phyloP scores from a whole-genome alignment of 2,888 invertebrate species.

The Coenonympha arcania region DNA sequence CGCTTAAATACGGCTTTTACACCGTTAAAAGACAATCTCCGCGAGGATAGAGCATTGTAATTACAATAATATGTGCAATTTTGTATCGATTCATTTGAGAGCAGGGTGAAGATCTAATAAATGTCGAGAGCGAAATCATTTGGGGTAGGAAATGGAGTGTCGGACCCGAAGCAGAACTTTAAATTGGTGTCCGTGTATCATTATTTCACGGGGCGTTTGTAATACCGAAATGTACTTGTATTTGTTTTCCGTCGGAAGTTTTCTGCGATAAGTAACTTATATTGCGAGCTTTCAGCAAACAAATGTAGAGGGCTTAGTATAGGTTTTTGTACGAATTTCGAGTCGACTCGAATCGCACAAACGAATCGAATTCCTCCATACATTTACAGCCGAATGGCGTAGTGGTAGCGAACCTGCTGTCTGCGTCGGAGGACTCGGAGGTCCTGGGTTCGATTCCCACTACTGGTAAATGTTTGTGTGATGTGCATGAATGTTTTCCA shows the following conservation, averaged over 20 bases:
- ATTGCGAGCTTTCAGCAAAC: constrained; percentile 40
- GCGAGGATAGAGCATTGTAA: not conserved
- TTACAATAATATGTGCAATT: not conserved
- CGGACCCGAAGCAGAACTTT: constrained; percentile 19
- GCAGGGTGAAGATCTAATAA: constrained; percentile 11
- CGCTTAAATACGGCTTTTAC: no score
- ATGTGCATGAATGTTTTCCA: no score
- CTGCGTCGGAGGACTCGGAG: no score
- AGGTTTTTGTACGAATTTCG: no score
- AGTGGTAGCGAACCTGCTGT: no score
- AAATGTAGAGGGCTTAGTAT: no score
- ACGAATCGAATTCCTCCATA: no score
- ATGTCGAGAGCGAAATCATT: constrained; percentile 15
- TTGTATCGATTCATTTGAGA: not conserved
- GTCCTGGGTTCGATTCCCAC: no score
- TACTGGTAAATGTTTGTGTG: no score
- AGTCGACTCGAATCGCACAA: no score
- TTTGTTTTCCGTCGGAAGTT: constrained; percentile 57
- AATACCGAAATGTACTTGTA: constrained; percentile 45
- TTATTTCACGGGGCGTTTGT: constrained; percentile 42
- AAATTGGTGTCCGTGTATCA: constrained; percentile 28
- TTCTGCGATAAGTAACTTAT: constrained; percentile 62
- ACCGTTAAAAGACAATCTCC: not conserved
- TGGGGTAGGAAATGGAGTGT: constrained; percentile 16
- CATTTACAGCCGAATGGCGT: no score